A percentile compares a stretch with the other conserved stretches of the same genome.
Evolutionary conservation across 1,140 invertebrate species (phyloP).

Genomic region (Drosophila fuyamai): DNA sequence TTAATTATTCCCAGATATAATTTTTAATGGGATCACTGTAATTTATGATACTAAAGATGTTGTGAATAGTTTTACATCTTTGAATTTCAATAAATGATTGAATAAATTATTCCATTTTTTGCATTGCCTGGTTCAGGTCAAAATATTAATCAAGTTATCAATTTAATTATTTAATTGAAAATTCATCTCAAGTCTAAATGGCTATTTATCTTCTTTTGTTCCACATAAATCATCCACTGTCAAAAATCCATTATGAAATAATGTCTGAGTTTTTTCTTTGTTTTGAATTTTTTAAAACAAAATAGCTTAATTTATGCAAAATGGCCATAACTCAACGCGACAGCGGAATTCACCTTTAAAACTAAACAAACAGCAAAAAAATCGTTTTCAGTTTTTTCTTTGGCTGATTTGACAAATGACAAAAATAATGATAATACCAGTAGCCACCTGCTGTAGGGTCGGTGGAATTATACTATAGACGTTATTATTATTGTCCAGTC

Average conservation of each 20-base stretch:
- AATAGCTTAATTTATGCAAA: slow-evolving; percentile 74
- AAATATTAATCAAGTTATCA: not conserved
- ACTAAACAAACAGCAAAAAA: slow-evolving; percentile 21
- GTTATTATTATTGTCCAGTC: slow-evolving; percentile 37
- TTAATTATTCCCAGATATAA: too few species aligned
- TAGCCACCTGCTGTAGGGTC: slow-evolving; percentile 44
- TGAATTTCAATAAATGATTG: not conserved
- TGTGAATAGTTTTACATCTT: not conserved
- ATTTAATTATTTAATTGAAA: slow-evolving; percentile 8
- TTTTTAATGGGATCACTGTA: too few species aligned
- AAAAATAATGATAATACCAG: slow-evolving; percentile 69
- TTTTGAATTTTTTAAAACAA: slow-evolving; percentile 34
- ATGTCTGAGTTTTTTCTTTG: slow-evolving; percentile 9
- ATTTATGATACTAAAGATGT: too few species aligned
- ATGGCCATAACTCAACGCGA: slow-evolving; percentile 66
- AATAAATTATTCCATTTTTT: not conserved
- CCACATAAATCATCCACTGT: slow-evolving; percentile 30
- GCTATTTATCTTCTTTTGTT: slow-evolving; percentile 4
- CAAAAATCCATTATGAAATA: slow-evolving; percentile 23
- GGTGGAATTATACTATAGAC: slow-evolving; percentile 5
- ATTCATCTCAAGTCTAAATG: not conserved
- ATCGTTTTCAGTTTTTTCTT: slow-evolving; percentile 14
- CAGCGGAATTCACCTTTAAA: slow-evolving; percentile 59
- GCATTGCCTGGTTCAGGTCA: not conserved
- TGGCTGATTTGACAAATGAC: slow-evolving; percentile 49